These are phyloP conservation scores for Punctoribates punctum DNA, from an alignment of 2,888 invertebrate genomes.

Conservation along the genomic window DNA sequence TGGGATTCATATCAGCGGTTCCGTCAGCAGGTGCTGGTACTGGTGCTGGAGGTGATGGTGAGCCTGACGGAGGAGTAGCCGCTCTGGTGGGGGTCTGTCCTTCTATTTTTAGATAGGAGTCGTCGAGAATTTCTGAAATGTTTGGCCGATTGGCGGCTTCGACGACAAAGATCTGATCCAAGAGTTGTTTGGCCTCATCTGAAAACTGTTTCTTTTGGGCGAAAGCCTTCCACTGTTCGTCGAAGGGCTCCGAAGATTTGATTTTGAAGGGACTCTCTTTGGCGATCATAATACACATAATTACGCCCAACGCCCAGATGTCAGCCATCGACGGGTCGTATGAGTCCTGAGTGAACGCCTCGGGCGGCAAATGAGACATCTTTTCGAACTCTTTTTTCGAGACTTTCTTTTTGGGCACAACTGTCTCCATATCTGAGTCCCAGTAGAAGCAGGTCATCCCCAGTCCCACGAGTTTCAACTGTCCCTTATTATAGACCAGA, in stretches of 20 bases:
- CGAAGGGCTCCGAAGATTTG: background rate
- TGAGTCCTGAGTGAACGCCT: slow-evolving; percentile 3
- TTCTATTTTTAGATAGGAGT: background rate
- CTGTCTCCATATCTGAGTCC: slow-evolving; percentile 21
- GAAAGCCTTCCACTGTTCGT: slow-evolving; percentile 6
- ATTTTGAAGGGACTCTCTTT: slow-evolving; percentile 24
- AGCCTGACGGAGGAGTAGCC: too few relatives aligned
- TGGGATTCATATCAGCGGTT: too few relatives aligned
- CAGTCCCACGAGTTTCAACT: background rate
- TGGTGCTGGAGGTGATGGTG: too few relatives aligned
- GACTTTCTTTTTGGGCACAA: background rate
- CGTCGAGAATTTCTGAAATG: background rate
- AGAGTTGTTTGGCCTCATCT: slow-evolving; percentile 29
- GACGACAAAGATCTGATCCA: background rate
- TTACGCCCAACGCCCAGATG: background rate
- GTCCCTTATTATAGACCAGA: background rate
- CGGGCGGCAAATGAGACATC: background rate
- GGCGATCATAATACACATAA: slow-evolving; percentile 3
- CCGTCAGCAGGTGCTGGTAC: too few relatives aligned
- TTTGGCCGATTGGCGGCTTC: background rate
- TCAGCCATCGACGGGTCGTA: slow-evolving; percentile 7
- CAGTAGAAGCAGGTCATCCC: background rate
- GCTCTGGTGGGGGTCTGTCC: too few relatives aligned
- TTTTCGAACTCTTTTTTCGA: slow-evolving; percentile 19
- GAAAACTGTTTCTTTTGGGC: slow-evolving; percentile 6